Evolutionary conservation across 2,113 vertebrate species (phyloP), one percentile per base, ranked within the genome.

Genomic region (Odontophorus gujanensis): DNA sequence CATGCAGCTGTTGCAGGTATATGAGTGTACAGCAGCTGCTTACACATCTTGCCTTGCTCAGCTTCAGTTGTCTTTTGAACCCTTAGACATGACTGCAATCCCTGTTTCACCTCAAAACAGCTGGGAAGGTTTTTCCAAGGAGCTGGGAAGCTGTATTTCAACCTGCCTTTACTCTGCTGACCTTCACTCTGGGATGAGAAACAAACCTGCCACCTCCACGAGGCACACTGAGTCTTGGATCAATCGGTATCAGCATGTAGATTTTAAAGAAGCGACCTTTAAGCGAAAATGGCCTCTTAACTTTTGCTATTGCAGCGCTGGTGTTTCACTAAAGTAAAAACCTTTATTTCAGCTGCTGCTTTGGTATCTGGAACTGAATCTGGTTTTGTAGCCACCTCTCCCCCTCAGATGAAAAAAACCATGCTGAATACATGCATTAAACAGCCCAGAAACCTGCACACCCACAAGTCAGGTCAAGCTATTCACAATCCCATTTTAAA

Each of bases 261-360:
- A 94, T 90, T 94, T 93, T 92, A 61, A 25, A 85, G 61, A 96
- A 77, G 38, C 40, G 36, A 94, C 90, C 80, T 96, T 95, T 95
- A 86, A 81, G 43, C 22, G 81, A 69, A 92, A 93, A 90, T n/a
- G n/a, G 20, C 5, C 84, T 92, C 69, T 93, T 76, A 81, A 84
- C 80, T 90, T 90, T 36, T 94, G 65, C 69, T 86, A 48, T 88
- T 7, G 2, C 82, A 92, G 68, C 0, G 0, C 11, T 93, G 77
- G 22, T 36, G 88, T 93, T 95, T 92, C 62, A 51, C 72, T 93
- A 72, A 91, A 94, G 68, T 75, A 85, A 91, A 91, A 87, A 4
- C 34, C 42, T 94, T 81, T 95, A 81, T 88, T 85, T 90, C 32
- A 75, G 21, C 36, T 63, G 12, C 20, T 90, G 34, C 51, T 85